A percentile compares a stretch with the other conserved stretches of the same genome.
Conservation (phyloP, 2,888 invertebrate species). For the Acanthopleura granulata region DNA sequence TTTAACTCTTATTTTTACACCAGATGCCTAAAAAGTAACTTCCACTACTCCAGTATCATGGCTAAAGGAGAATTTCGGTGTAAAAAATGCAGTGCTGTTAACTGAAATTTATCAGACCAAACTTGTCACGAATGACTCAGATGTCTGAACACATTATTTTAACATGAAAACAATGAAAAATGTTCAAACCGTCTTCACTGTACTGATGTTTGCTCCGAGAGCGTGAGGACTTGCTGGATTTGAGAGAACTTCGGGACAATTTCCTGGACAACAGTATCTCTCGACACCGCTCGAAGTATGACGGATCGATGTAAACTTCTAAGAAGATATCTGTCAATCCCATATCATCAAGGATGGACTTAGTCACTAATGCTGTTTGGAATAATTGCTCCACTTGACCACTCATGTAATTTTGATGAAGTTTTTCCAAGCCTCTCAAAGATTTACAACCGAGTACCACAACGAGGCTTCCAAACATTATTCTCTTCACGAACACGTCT, state of each 20-base stretch:
- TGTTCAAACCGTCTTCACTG: not conserved
- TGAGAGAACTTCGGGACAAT: conserved; percentile 5
- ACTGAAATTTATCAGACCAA: too few species aligned
- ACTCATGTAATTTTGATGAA: conserved; percentile 38
- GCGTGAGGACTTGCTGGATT: not conserved
- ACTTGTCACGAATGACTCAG: too few species aligned
- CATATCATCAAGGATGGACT: conserved; percentile 29
- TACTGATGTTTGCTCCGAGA: not conserved
- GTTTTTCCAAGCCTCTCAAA: conserved; percentile 42
- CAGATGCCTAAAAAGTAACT: too few species aligned
- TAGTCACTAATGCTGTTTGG: conserved; percentile 36
- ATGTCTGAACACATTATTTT: too few species aligned
- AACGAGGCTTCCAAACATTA: conserved; percentile 28
- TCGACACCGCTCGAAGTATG: conserved; percentile 37
- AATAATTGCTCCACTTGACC: conserved; percentile 37
- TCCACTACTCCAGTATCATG: too few species aligned
- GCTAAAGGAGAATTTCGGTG: too few species aligned
- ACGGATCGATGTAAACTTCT: conserved; percentile 34
- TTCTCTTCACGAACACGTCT: conserved; percentile 26
- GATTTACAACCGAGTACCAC: conserved; percentile 31
- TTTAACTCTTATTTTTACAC: too few species aligned
- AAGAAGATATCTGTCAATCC: conserved; percentile 34
- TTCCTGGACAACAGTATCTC: conserved; percentile 36
- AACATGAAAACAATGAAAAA: too few species aligned
- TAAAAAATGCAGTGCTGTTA: too few species aligned